These are phyloP conservation scores for Pseudorasbora parva DNA, from an alignment of 2,113 vertebrate genomes.

Conservation along the genomic window DNA sequence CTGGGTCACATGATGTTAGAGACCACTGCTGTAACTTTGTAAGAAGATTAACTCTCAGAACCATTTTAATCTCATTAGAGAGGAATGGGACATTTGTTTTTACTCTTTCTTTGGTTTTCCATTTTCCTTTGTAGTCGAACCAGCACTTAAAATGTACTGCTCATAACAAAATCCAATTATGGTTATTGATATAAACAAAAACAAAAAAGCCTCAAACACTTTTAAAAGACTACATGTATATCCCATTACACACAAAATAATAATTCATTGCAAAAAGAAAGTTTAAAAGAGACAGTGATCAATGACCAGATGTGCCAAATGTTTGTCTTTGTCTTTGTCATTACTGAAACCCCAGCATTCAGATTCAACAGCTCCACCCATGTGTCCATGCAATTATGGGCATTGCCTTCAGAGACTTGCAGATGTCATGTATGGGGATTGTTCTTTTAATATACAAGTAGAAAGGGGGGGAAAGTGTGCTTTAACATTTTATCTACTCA, in stretches of 20 bases:
- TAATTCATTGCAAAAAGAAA: neutral
- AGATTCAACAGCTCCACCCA: constrained; percentile 18
- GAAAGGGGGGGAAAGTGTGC: neutral
- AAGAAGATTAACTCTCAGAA: constrained; percentile 72
- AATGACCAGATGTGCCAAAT: neutral
- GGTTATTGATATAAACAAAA: neutral
- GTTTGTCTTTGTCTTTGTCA: neutral
- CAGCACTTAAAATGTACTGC: neutral
- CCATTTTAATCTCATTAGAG: constrained; percentile 74
- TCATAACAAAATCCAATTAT: neutral
- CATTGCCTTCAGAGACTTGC: neutral
- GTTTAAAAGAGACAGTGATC: neutral
- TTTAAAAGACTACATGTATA: neutral
- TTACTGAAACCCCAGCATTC: neutral
- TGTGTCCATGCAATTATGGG: neutral
- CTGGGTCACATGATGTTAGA: constrained; percentile 64
- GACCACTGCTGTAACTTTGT: constrained; percentile 61
- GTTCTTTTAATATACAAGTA: constrained; percentile 13
- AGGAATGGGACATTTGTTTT: constrained; percentile 52
- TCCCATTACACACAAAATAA: neutral
- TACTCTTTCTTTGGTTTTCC: constrained; percentile 34
- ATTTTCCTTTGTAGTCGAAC: neutral
- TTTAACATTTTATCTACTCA: neutral
- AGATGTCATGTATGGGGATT: neutral
- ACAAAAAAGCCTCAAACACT: neutral